Percentiles rank a stretch among this genome's conserved stretches.
Conservation (phyloP, 2,888 invertebrate species). For the Hipparchia sbordonii region DNA sequence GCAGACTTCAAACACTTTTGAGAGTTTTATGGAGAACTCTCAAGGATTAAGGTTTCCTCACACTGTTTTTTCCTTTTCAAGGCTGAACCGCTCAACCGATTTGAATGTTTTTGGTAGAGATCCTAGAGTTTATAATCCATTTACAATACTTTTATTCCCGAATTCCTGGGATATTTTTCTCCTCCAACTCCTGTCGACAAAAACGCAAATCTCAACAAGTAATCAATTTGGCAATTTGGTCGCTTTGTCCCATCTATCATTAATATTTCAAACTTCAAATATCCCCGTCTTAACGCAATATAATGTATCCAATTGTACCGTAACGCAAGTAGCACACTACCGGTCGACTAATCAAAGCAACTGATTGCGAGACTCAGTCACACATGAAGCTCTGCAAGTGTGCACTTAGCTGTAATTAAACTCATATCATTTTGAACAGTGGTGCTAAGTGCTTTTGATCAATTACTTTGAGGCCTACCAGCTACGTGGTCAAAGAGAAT, state of each 20-base stretch:
- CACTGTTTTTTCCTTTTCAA: no score
- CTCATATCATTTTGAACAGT: constrained; percentile 1
- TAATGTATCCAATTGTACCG: constrained; percentile 11
- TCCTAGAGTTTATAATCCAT: no score
- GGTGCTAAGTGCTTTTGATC: constrained; percentile 6
- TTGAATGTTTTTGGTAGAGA: no score
- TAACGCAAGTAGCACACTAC: constrained; percentile 4
- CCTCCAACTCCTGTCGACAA: no score
- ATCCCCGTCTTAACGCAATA: background rate
- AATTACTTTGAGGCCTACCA: constrained; percentile 2
- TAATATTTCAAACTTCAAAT: background rate
- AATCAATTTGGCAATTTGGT: no score
- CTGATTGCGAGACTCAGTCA: constrained; percentile 40
- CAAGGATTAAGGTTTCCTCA: no score
- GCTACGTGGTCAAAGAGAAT: background rate
- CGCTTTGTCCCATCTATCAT: background rate
- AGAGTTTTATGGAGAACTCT: no score
- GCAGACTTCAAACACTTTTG: no score
- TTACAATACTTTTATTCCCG: no score
- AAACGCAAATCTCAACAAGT: no score
- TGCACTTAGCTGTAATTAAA: constrained; percentile 15
- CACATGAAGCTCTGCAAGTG: constrained; percentile 26
- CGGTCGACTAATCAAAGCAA: constrained; percentile 55
- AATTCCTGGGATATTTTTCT: no score
- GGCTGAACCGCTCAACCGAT: no score